These are phyloP conservation scores for Bucorvus abyssinicus DNA, from an alignment of 2,797 vertebrate species.

Conservation along the genomic window DNA sequence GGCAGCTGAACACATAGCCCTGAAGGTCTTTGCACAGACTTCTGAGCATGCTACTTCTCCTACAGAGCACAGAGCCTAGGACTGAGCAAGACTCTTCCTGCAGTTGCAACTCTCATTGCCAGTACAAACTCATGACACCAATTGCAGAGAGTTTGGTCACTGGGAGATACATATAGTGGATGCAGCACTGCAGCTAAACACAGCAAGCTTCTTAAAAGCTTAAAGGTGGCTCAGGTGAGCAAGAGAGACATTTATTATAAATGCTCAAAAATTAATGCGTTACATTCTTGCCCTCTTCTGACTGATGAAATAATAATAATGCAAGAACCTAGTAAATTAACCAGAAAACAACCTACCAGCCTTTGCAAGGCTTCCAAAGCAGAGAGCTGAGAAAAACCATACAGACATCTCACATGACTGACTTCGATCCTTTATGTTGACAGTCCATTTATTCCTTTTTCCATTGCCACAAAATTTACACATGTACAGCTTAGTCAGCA, in stretches of 20 bases:
- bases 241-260: not conserved
- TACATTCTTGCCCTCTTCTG: not conserved
- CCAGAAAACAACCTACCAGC: not conserved
- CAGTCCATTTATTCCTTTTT: slow-evolving; percentile 61
- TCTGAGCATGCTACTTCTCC: not conserved
- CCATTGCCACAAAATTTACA: slow-evolving; percentile 29
- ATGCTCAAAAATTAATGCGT: not conserved
- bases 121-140: not conserved
- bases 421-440: slow-evolving; percentile 7
- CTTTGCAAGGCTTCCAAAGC: not conserved
- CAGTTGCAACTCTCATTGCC: not conserved
- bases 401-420: not conserved
- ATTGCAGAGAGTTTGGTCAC: not conserved
- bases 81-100: not conserved
- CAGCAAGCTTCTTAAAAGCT: not conserved
- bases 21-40: not conserved
- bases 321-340: not conserved
- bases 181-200: not conserved
- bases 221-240: not conserved
- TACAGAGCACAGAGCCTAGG: not conserved
- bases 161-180: not conserved
- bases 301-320: not conserved
- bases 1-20: not conserved
- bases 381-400: not conserved
- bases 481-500: not conserved